A percentile compares a stretch with the other conserved stretches of the same genome.
phyloP scores from a whole-genome alignment of 1,140 invertebrate species.

The Sarcophaga peregrina region DNA sequence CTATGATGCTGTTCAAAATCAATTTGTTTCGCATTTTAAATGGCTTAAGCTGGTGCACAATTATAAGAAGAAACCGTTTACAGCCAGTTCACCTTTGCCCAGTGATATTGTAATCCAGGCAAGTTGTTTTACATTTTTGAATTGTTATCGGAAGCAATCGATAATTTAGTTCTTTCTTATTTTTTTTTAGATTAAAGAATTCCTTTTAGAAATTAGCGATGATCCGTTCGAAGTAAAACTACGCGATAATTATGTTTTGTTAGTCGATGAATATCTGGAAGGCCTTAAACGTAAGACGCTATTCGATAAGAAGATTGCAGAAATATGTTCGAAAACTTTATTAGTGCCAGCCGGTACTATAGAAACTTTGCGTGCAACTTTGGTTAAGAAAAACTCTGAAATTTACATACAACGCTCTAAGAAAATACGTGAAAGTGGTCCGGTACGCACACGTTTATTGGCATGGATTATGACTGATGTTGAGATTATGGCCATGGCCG shows the following conservation, averaged over 20 bases:
- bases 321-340: slow-evolving; percentile 83
- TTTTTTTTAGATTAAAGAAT: slow-evolving; percentile 76
- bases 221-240: slow-evolving; percentile 98
- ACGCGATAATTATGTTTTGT: slow-evolving; percentile 93
- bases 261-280: slow-evolving; percentile 97
- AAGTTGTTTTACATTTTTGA: slow-evolving; percentile 46
- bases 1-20: slow-evolving; percentile 91
- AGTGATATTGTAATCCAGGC: slow-evolving; percentile 91
- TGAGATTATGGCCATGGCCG: slow-evolving; percentile 86
- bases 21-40: slow-evolving; percentile 89
- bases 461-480: slow-evolving; percentile 83
- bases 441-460: slow-evolving; percentile 81
- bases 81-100: slow-evolving; percentile 76
- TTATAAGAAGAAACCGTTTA: slow-evolving; percentile 77
- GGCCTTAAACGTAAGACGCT: slow-evolving; percentile 91
- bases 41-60: slow-evolving; percentile 89
- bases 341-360: slow-evolving; percentile 87
- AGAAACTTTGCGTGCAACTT: slow-evolving; percentile 87
- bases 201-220: slow-evolving; percentile 91
- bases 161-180: not conserved
- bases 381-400: slow-evolving; percentile 90
- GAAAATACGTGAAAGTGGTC: slow-evolving; percentile 78
- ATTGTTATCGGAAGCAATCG: not conserved
- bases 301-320: slow-evolving; percentile 79
- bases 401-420: slow-evolving; percentile 94